A percentile compares a stretch with the other conserved stretches of the same genome.
Conservation (phyloP, 2,797 vertebrate genomes). For the Anas bernieri region DNA sequence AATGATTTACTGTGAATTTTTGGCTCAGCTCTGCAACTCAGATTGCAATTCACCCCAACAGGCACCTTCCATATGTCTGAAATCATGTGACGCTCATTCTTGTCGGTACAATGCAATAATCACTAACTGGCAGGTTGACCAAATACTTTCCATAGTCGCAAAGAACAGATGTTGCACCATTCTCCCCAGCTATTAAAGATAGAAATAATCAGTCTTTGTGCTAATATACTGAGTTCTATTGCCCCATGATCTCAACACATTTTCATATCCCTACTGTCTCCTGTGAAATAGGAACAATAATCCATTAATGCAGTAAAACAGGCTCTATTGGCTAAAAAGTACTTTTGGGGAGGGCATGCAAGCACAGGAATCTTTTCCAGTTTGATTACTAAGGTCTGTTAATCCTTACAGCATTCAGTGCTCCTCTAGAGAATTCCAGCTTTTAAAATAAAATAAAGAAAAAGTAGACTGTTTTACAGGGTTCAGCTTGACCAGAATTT, state of each 20-base stretch:
- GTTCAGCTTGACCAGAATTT: not conserved
- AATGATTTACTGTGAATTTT: slow-evolving; percentile 4
- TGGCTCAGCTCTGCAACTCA: not conserved
- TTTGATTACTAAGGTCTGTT: not conserved
- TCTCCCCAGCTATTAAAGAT: not conserved
- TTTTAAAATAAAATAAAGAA: slow-evolving; percentile 1
- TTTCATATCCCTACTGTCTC: not conserved
- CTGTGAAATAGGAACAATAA: not conserved
- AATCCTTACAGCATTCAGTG: not conserved
- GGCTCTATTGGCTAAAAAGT: not conserved
- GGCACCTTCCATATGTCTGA: slow-evolving; percentile 16
- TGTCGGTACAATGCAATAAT: not conserved
- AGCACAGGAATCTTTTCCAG: not conserved
- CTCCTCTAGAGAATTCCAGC: not conserved
- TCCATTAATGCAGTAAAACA: not conserved
- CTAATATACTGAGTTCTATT: not conserved
- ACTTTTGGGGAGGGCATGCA: not conserved
- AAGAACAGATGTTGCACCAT: slow-evolving; percentile 41
- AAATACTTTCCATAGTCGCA: not conserved
- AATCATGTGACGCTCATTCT: rapidly evolving
- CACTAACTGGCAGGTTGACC: not conserved
- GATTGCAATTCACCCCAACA: not conserved
- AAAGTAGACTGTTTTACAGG: not conserved
- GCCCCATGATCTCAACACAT: not conserved
- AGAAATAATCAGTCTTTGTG: slow-evolving; percentile 25